A percentile compares a stretch with the other conserved stretches of the same genome.
Conservation (phyloP, 2,888 invertebrate species). For the Therioaphis trifolii region DNA sequence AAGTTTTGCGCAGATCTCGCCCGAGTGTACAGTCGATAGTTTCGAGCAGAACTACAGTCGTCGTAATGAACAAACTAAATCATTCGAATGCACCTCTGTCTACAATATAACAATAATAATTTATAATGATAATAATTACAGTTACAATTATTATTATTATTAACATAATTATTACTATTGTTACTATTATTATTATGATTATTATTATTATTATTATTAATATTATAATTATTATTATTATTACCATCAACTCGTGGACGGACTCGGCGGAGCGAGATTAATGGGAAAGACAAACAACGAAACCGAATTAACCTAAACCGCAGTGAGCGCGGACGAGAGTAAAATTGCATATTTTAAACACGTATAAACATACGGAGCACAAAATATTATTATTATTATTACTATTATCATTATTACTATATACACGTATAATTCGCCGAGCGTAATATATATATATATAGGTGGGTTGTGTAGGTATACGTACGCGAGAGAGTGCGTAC, state of each 20-base stretch:
- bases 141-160: not conserved
- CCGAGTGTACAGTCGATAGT: too few species aligned
- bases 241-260: not conserved
- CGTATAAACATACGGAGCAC: conserved; percentile 28
- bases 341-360: conserved; percentile 47
- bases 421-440: too few species aligned
- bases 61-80: not conserved
- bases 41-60: not conserved
- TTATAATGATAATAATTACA: not conserved
- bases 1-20: not conserved
- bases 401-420: too few species aligned
- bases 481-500: not conserved
- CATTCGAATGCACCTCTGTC: not conserved
- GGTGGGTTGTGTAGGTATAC: too few species aligned
- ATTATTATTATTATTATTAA: not conserved
- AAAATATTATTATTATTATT: too few species aligned
- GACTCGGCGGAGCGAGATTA: not conserved
- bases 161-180: not conserved
- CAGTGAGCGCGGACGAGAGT: not conserved
- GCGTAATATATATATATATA: not conserved
- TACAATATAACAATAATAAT: not conserved
- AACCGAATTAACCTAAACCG: conserved; percentile 9
- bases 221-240: not conserved
- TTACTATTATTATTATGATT: not conserved
- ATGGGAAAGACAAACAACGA: not conserved